Percentiles rank a stretch among this genome's conserved stretches.
phyloP scores from a whole-genome alignment of 2,888 invertebrate species.

The Phoenoteleia sp. region DNA sequence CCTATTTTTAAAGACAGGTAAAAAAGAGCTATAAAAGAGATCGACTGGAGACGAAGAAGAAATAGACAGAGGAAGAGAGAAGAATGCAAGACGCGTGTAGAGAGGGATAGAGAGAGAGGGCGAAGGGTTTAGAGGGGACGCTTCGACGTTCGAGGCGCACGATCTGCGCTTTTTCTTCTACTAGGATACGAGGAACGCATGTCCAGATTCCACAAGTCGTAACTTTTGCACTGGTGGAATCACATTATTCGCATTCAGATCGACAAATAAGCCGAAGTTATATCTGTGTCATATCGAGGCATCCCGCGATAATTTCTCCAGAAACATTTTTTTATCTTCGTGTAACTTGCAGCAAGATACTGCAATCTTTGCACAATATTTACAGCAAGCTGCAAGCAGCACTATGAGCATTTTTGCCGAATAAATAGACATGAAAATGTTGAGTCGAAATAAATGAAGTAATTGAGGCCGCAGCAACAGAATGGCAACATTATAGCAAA shows the following conservation, averaged over 20 bases:
- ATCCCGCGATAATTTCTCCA: constrained; percentile 8
- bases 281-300: constrained; percentile 56
- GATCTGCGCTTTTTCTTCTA: constrained; percentile 50
- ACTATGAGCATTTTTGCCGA: no score
- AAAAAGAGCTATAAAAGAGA: no score
- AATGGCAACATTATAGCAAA: no score
- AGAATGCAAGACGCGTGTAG: constrained; percentile 53
- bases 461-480: no score
- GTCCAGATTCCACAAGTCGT: constrained; percentile 62
- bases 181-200: constrained; percentile 65
- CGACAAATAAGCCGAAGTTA: constrained; percentile 60
- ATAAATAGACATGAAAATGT: no score
- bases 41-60: constrained; percentile 59
- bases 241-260: constrained; percentile 57
- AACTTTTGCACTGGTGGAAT: constrained; percentile 65
- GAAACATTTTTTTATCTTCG: constrained; percentile 13
- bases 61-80: constrained; percentile 31
- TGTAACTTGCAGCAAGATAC: constrained; percentile 8
- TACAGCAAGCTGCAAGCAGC: no score
- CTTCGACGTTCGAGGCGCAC: constrained; percentile 59
- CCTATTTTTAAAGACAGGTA: constrained; percentile 71
- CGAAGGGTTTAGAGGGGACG: constrained; percentile 13
- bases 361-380: constrained; percentile 5
- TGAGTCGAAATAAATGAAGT: no score
- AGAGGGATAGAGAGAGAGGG: constrained; percentile 23